Evolutionary conservation across 1,140 invertebrate species (phyloP), one percentile per base, ranked within the genome.

Genomic region (Formica exsecta): DNA sequence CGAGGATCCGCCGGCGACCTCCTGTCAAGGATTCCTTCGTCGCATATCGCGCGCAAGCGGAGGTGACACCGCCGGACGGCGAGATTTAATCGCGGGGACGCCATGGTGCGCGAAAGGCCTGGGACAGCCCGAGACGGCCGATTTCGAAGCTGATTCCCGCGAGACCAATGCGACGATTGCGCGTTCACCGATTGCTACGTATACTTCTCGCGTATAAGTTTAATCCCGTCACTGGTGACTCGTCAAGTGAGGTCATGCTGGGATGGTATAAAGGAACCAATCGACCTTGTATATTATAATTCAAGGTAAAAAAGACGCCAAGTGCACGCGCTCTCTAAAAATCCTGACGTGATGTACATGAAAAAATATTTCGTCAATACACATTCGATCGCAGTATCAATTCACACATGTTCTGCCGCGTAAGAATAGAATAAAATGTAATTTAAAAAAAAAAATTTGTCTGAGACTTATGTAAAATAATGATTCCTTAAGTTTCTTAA

Each of bases 31-130:
- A 89, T 86, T 91, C 89, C 89, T 90, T 91, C 89, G 86, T 88
- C 90, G 91, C 93, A 94, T 94, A 93, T 93, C 93, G 85, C 80
- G 79, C 86, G 64, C 79, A 29, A 68, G 80, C 44, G 32, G 81
- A 92, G 93, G 93, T 92, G 94, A 94, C 94, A 95, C 48, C 92
- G 91, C 89, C 86, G 87, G 83, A 86, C 91, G 86, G 64, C 62
- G 89, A 94, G 93, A 94, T 94, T 93, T 94, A 93, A 94, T 94
- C 93, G 92, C 91, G 85, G 87, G 5, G 48, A 92, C 88, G 62
- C 70, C 73, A 68, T 70, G 79, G 86, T 90, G 86, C 61, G 62
- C 51, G 61, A 38, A 29, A 59, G 38, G 48, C 65, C 41, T 44
- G 65, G 57, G 48, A 9, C 9, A 1, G 41, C 44, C 29, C 54